Percentiles rank a stretch among this genome's conserved stretches.
phyloP scores from a whole-genome alignment of 1,140 invertebrate species.

The Sinonovacula constricta region DNA sequence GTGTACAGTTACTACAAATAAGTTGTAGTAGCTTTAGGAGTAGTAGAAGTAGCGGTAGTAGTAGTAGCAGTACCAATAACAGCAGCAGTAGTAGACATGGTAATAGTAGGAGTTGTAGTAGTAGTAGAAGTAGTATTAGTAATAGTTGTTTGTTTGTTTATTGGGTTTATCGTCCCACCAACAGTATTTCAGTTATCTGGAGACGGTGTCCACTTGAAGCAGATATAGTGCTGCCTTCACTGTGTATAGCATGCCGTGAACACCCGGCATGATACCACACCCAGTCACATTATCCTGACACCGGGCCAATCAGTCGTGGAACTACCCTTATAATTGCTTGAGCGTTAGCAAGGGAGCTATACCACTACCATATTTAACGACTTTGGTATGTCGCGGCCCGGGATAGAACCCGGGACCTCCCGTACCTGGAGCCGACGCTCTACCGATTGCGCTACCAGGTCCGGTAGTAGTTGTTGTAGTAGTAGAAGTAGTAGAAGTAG shows the following conservation, averaged over 20 bases:
- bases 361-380: not conserved
- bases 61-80: slow-evolving; percentile 11
- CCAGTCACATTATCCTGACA: too few relatives aligned
- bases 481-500: slow-evolving; percentile 1
- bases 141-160: not conserved
- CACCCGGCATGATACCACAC: not conserved
- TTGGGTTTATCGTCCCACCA: not conserved
- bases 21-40: slow-evolving; percentile 8
- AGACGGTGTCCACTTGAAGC: not conserved
- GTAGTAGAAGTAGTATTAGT: too few relatives aligned
- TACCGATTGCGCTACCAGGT: too few relatives aligned
- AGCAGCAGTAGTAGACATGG: too few relatives aligned
- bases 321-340: not conserved
- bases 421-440: too few relatives aligned
- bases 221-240: not conserved
- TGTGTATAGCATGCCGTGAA: not conserved
- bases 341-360: not conserved
- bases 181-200: not conserved
- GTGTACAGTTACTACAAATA: not conserved
- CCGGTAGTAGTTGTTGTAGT: too few relatives aligned
- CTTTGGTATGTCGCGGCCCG: not conserved
- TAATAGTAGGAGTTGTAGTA: too few relatives aligned
- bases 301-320: not conserved
- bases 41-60: too few relatives aligned
- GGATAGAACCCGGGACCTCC: not conserved